phyloP scores from a whole-genome alignment of 1,140 invertebrate species.

The Chrysomallon squamiferum region DNA sequence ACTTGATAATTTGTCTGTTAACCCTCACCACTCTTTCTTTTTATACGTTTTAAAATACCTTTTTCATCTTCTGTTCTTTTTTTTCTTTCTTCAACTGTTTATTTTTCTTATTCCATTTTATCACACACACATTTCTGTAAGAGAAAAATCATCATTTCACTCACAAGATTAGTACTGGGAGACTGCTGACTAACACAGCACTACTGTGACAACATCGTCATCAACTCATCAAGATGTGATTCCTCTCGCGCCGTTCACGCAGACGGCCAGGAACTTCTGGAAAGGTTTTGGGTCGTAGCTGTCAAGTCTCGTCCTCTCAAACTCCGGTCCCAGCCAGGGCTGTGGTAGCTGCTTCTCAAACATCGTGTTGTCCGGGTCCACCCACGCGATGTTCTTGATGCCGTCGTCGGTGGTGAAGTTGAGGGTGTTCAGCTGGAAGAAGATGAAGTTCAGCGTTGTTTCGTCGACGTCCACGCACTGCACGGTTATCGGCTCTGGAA shows the following conservation, averaged over 20 bases:
- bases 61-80: too few relatives aligned
- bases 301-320: constrained; percentile 70
- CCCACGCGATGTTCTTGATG: constrained; percentile 81
- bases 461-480: constrained; percentile 83
- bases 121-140: too few relatives aligned
- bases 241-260: constrained; percentile 67
- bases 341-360: constrained; percentile 66
- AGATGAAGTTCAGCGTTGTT: constrained; percentile 77
- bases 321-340: constrained; percentile 55
- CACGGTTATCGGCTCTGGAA: constrained; percentile 78
- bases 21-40: too few relatives aligned
- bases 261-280: constrained; percentile 78
- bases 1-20: too few relatives aligned
- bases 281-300: constrained; percentile 81
- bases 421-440: constrained; percentile 86
- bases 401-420: constrained; percentile 69
- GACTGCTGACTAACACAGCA: too few relatives aligned
- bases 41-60: too few relatives aligned
- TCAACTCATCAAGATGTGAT: background rate
- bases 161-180: too few relatives aligned
- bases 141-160: too few relatives aligned
- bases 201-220: too few relatives aligned
- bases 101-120: too few relatives aligned
- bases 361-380: constrained; percentile 70
- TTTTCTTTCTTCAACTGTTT: too few relatives aligned